Evolutionary conservation across 35 echinoderm and acorn worm species (phyloP).

Genomic region (Apostichopus parvimensis): DNA sequence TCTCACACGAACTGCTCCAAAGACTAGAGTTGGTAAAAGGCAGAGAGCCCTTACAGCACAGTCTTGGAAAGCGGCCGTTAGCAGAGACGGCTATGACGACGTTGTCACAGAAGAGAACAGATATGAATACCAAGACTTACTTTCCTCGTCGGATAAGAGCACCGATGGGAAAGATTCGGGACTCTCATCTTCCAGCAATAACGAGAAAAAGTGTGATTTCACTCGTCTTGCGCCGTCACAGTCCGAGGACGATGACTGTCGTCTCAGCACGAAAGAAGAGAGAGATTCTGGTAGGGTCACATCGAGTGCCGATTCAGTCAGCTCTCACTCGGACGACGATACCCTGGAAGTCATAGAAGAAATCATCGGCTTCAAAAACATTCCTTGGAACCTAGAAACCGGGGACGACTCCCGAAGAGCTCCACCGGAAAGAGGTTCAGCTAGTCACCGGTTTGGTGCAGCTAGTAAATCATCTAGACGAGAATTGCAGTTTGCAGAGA

Average conservation of each 20-base stretch:
- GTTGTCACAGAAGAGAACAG: background rate
- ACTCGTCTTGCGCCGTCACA: background rate
- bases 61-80: slow-evolving; percentile 10
- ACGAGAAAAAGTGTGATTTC: background rate
- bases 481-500: background rate
- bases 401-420: background rate
- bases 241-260: background rate
- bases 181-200: background rate
- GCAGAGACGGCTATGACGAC: background rate
- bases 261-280: background rate
- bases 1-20: background rate
- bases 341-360: slow-evolving; percentile 55
- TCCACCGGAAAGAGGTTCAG: background rate
- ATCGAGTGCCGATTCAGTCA: slow-evolving; percentile 16
- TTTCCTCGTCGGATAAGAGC: slow-evolving; percentile 15
- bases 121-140: slow-evolving; percentile 6
- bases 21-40: background rate
- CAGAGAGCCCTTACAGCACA: background rate
- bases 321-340: slow-evolving; percentile 44
- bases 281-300: background rate
- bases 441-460: background rate
- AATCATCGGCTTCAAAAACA: slow-evolving; percentile 51
- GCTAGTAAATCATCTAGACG: background rate
- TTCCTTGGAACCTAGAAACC: background rate
- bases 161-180: slow-evolving; percentile 15